These are phyloP conservation scores for Oryzias woworae DNA, from an alignment of 2,113 vertebrate species.

Conservation along the genomic window DNA sequence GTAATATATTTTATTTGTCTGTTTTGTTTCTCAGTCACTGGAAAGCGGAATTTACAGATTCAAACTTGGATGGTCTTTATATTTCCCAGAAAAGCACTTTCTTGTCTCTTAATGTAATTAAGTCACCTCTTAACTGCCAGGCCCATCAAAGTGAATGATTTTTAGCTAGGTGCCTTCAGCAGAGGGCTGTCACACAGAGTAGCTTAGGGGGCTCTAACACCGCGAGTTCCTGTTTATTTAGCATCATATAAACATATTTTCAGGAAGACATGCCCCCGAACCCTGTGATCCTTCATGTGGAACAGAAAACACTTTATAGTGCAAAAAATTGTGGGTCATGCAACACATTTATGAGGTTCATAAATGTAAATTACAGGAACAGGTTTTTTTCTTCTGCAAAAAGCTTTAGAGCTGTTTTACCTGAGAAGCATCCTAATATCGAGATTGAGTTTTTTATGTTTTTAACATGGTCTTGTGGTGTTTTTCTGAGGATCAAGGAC, in stretches of 20 bases:
- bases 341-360: conserved; percentile 15
- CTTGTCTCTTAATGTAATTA: conserved; percentile 18
- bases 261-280: conserved; percentile 2
- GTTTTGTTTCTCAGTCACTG: neutral
- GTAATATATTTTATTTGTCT: conserved; percentile 17
- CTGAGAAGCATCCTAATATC: conserved; percentile 9
- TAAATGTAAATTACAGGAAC: conserved; percentile 23
- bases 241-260: conserved; percentile 29
- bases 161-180: conserved; percentile 1
- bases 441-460: no score
- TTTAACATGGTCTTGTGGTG: no score
- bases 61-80: conserved; percentile 8
- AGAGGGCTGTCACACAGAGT: conserved; percentile 17
- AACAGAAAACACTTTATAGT: neutral
- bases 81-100: conserved; percentile 14
- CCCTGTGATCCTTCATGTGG: conserved; percentile 10
- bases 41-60: conserved; percentile 13
- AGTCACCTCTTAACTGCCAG: conserved; percentile 19
- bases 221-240: conserved; percentile 25
- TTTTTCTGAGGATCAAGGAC: no score
- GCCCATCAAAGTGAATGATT: conserved; percentile 8
- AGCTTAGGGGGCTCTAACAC: conserved; percentile 7
- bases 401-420: neutral
- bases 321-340: conserved; percentile 20
- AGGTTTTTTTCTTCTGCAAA: neutral